Base-by-base conservation (phyloP, 2,888 invertebrate genomes). In the Drosophila basisetae region DNA sequence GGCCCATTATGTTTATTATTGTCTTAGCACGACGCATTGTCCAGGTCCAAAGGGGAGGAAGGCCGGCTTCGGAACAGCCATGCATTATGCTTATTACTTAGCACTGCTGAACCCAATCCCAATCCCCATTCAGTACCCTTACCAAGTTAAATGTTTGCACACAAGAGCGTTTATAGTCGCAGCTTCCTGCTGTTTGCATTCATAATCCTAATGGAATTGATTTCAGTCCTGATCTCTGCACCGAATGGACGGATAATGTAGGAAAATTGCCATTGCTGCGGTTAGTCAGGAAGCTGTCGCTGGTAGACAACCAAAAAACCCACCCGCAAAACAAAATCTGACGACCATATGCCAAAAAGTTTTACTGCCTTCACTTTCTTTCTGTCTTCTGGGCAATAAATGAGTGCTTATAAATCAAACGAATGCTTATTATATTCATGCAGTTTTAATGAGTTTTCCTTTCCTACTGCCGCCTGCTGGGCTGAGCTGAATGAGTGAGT, bases 181-280 rank as follows among this genome's bases (percentile, higher is more conserved):
- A 88, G 86, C 86, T 78, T 80, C 73, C 79, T 79, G 77, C 77
- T 76, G 90, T 89, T 85, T 89, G 90, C 83, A 85, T 83, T 84
- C 88, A 87, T 91, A 89, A 89, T 91, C 90, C 88, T 89, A 89
- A 89, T 91, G 88, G 90, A 89, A 91, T 91, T 91, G 88, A 89
- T 91, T 91, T 84, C 70, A 31, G 58, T 49, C 49, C 71, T 73
- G 69, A 69, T 76, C 70, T 79, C 77, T 78, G 78, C 58, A 58
- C 64, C 25, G 68, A 76, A 82, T 81, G 78, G 72, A 64, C 71
- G 90, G 77, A 88, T 90, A 87, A 89, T 91, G 68, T 77, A 66
- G 55, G 78, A 80, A 78, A 83, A 87, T 74, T 82, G 77, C 73
- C 54, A 39, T 56, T 63, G 75, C 77, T 87, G 91, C 74, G 86